These are phyloP conservation scores for Synanthedon andrenaeformis DNA, from an alignment of 2,888 invertebrate genomes.

Conservation along the genomic window DNA sequence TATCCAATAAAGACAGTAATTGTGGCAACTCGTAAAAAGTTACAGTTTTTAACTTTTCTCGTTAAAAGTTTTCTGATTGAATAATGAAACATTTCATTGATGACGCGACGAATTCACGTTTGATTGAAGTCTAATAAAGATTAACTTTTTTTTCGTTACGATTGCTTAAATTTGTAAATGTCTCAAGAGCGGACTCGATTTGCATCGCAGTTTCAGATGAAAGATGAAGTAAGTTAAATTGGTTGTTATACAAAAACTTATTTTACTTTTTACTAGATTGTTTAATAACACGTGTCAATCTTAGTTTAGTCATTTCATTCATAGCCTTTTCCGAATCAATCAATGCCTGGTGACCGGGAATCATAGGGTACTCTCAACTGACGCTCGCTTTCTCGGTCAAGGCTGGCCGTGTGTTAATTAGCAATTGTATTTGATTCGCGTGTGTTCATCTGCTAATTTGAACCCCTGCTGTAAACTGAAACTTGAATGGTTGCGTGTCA, in stretches of 20 bases:
- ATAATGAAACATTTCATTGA: conserved; percentile 19
- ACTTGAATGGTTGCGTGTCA: too few species aligned
- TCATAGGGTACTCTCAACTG: too few species aligned
- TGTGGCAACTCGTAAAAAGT: conserved; percentile 13
- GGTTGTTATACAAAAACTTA: background rate
- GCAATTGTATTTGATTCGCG: too few species aligned
- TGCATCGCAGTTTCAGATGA: background rate
- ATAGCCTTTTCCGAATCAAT: too few species aligned
- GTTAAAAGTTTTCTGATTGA: conserved; percentile 25
- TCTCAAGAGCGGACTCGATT: background rate
- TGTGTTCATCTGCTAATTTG: too few species aligned
- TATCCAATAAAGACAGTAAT: conserved; percentile 14
- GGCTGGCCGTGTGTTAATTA: too few species aligned
- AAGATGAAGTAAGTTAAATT: background rate
- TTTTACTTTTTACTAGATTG: too few species aligned
- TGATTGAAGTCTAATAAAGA: background rate
- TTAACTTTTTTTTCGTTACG: background rate
- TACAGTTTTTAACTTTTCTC: conserved; percentile 23
- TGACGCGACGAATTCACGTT: conserved; percentile 12
- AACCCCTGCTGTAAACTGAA: too few species aligned
- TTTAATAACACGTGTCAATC: too few species aligned
- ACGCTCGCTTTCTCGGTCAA: too few species aligned
- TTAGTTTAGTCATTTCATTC: too few species aligned
- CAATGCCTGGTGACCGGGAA: too few species aligned
- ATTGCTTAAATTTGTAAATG: background rate